Base-by-base conservation (phyloP, 2,888 invertebrate species). In the Deilephila porcellus region DNA sequence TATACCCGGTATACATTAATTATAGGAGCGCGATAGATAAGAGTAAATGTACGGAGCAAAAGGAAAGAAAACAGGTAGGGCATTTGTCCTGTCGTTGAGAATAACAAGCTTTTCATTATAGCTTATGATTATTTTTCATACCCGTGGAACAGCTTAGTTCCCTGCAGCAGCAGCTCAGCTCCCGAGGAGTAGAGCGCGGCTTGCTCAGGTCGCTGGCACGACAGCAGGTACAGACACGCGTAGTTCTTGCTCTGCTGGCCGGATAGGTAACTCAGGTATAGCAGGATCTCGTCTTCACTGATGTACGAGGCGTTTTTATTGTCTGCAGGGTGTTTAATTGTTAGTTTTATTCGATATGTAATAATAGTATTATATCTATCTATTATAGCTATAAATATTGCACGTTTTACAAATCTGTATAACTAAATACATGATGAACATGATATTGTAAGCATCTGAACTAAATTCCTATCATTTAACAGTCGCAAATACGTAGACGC, bases 131-230 rank as follows among this genome's bases (percentile, higher is more conserved):
- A 34, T 11, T 4, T 1, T 62, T 91, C 93, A 85, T 95, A 97
- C 96, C 96, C 96, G 83, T 96, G 95, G 78, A 97, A 93, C 76
- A 97, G 91, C 83, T 96, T 96, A 25, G 96, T 95, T 70, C 97
- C 96, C 84, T 97, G 97, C 74, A 98, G 83, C 17, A 98, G 88
- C 77, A 97, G 95, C 79, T 97, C 97, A n/a, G 97, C 97, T 0
- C 97, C 98, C 2, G 96, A 96, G 2, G 96, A 95, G 88, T 98
- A 98, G 77, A 97, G 95, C 73, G 95, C 96, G 11, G 98, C 97
- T 75, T 96, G 96, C 64, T 95, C 91, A 0, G 98, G 98, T 78
- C 96, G 96, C 83, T 96, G 96, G 83, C 98, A 98, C 11, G 97
- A 97, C 3, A 97, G 95, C 71, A 96, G 95, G 86, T 97, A 97